Evolutionary conservation across 2,113 vertebrate genomes (phyloP).

Genomic region (Pogona vitticeps): DNA sequence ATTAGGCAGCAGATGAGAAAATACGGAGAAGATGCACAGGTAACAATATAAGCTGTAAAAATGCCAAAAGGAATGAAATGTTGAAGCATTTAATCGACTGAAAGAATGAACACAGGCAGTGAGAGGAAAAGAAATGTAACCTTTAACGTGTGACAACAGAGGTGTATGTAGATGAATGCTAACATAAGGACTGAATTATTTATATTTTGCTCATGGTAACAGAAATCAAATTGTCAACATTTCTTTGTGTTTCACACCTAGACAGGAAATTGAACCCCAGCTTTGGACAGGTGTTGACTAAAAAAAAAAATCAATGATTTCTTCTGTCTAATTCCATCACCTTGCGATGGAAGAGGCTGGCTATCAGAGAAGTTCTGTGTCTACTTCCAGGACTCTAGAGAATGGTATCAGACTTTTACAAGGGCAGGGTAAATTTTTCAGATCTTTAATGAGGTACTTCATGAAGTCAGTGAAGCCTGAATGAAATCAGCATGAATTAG

Average conservation of each 20-base stretch:
- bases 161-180: constrained; percentile 8
- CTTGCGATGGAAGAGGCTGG: neutral
- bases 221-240: constrained; percentile 5
- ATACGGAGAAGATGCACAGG: neutral
- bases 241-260: neutral
- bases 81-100: constrained; percentile 15
- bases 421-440: fast-evolving
- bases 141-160: constrained; percentile 20
- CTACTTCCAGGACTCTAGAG: neutral
- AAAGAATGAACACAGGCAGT: constrained; percentile 21
- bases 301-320: constrained; percentile 24
- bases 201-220: neutral
- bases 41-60: neutral
- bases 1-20: neutral
- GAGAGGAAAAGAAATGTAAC: constrained; percentile 27
- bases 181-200: constrained; percentile 15
- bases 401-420: neutral
- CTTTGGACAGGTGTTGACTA: neutral
- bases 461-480: neutral
- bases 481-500: constrained; percentile 3
- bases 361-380: neutral
- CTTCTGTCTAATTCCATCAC: neutral
- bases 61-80: constrained; percentile 18
- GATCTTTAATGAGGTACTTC: neutral
- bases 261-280: neutral